phyloP scores from a whole-genome alignment of 2,113 vertebrate genomes.

The Erythrolamprus reginae region DNA sequence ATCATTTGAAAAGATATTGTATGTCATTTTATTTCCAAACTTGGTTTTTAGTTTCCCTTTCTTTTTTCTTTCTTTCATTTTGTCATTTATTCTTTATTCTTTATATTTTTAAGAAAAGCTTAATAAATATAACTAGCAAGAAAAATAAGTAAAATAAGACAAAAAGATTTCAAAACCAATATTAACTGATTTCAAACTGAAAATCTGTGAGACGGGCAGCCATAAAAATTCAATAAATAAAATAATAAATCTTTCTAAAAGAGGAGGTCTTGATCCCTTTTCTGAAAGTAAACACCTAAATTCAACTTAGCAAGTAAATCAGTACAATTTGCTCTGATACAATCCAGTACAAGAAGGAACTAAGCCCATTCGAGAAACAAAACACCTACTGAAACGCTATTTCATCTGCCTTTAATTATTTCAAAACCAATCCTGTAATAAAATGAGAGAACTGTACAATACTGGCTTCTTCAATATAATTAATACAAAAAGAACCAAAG shows the following conservation, averaged over 20 bases:
- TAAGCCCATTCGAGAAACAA: neutral
- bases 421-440: neutral
- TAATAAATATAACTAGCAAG: neutral
- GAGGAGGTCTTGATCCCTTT: neutral
- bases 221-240: neutral
- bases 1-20: neutral
- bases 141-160: neutral
- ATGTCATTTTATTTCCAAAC: neutral
- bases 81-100: neutral
- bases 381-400: neutral
- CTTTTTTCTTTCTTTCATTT: neutral
- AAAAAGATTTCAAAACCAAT: neutral
- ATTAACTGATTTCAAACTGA: neutral
- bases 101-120: neutral
- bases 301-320: neutral
- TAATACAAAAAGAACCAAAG: conserved; percentile 5
- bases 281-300: neutral
- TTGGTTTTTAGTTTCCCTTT: neutral
- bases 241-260: neutral
- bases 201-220: neutral
- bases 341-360: neutral
- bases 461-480: neutral
- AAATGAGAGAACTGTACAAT: neutral
- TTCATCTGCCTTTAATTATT: neutral
- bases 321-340: neutral